These are phyloP conservation scores for Aythya baeri DNA, from an alignment of 2,113 vertebrate genomes.

Conservation along the genomic window DNA sequence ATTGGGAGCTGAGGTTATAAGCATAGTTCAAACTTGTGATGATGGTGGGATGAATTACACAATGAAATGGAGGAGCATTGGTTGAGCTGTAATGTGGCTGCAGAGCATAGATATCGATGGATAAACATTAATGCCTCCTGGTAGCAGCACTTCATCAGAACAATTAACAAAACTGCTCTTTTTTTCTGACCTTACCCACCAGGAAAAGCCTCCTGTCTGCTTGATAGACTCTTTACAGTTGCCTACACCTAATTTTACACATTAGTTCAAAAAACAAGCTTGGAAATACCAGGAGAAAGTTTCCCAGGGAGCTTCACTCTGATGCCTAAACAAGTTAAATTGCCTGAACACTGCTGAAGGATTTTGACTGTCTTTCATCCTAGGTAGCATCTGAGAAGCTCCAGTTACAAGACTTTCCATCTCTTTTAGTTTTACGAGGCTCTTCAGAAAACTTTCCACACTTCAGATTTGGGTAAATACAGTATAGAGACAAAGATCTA, in stretches of 20 bases:
- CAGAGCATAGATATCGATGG: neutral
- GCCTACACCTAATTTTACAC: neutral
- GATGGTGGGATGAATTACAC: constrained; percentile 18
- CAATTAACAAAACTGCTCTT: neutral
- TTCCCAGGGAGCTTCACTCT: neutral
- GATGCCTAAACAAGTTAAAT: neutral
- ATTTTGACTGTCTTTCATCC: neutral
- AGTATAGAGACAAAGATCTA: neutral
- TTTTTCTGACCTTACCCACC: neutral
- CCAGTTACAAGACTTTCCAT: neutral
- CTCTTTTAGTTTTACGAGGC: too few species aligned
- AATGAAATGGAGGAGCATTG: neutral
- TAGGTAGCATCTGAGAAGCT: neutral
- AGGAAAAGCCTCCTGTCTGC: neutral
- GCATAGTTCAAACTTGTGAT: neutral
- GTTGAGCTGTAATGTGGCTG: neutral
- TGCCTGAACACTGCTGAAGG: neutral
- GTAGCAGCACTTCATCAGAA: neutral
- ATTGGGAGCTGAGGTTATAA: constrained; percentile 26
- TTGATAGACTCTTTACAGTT: rapidly evolving
- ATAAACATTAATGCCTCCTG: neutral
- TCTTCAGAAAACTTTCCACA: neutral
- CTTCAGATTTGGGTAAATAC: neutral
- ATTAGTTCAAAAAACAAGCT: neutral
- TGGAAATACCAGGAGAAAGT: neutral